Base-by-base conservation (phyloP, 1,140 invertebrate species). In the Nasonia vitripennis region DNA sequence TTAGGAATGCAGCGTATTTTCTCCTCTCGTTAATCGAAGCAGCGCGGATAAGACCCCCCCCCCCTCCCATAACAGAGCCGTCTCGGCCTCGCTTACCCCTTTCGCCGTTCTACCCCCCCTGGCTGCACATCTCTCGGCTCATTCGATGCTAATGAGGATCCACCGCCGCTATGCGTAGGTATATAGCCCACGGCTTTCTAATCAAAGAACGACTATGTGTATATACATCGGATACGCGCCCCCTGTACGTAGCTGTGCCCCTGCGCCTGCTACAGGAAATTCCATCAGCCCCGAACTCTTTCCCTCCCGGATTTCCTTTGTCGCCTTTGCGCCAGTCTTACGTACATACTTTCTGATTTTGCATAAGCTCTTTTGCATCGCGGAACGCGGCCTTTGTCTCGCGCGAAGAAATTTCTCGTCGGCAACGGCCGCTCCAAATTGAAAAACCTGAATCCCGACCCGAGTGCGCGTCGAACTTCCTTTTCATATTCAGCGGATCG, bases 131-230 rank as follows among this genome's bases (percentile, higher is more conserved):
- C 51, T 48, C 45, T 17, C n/a, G 55, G 55, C 55, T n/a, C 55
- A 62, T 62, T 62, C 55, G 55, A 62, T 62, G 55, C 55, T 62
- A 62, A 62, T 62, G 55, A 62, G 55, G 55, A 62, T 62, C 55
- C 55, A 20, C 12, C n/a, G n/a, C n/a, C n/a, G n/a, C n/a, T n/a
- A n/a, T n/a, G n/a, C n/a, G n/a, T n/a, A n/a, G n/a, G n/a, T n/a
- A n/a, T n/a, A n/a, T n/a, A n/a, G n/a, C 55, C 55, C 55, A 62
- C 55, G 55, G 55, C 55, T 62, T 62, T n/a, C 55, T 62, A 62
- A 62, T 62, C 55, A 62, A 20, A 62, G 55, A 62, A 62, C 17
- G 0, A 2, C 6, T 62, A 62, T n/a, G 6, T 6, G 20, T n/a
- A 62, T 62, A 62, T 51, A 27, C 27, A 27, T 27, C 27, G 27